phyloP scores from a whole-genome alignment of 2,113 vertebrate genomes.

The Galbula dea region DNA sequence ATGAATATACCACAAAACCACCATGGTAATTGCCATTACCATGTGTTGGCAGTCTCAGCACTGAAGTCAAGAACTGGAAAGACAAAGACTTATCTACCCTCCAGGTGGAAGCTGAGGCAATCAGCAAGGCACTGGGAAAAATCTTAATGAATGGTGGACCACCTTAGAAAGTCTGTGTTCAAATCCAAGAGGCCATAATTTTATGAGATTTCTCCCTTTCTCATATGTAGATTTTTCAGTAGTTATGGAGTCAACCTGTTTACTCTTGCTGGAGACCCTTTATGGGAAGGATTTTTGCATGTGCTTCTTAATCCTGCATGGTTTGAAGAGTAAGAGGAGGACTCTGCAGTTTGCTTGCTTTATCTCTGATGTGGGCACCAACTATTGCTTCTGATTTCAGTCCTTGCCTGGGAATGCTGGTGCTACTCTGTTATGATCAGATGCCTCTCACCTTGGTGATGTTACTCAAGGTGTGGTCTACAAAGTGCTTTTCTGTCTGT shows the following conservation, averaged over 20 bases:
- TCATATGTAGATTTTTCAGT: background rate
- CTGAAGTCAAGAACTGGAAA: background rate
- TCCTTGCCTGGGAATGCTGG: background rate
- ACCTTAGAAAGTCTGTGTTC: background rate
- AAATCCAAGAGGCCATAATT: background rate
- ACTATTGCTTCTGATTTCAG: background rate
- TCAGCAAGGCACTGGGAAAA: background rate
- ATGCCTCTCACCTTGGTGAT: background rate
- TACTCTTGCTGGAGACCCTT: background rate
- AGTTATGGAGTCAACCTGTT: background rate
- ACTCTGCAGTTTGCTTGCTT: background rate
- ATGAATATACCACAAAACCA: conserved; percentile 26
- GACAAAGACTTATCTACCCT: background rate
- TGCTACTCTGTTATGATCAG: background rate
- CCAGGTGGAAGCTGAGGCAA: background rate
- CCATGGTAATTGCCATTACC: conserved; percentile 34
- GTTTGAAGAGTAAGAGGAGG: background rate
- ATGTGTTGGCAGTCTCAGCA: background rate
- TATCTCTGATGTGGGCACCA: background rate
- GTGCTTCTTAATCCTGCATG: background rate
- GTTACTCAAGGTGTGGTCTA: background rate
- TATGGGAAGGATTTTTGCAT: background rate
- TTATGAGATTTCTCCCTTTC: background rate
- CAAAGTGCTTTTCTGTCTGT: background rate
- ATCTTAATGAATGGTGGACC: background rate